Evolutionary conservation across 2,797 vertebrate species (phyloP).

Genomic region (Discoglossus pictus): DNA sequence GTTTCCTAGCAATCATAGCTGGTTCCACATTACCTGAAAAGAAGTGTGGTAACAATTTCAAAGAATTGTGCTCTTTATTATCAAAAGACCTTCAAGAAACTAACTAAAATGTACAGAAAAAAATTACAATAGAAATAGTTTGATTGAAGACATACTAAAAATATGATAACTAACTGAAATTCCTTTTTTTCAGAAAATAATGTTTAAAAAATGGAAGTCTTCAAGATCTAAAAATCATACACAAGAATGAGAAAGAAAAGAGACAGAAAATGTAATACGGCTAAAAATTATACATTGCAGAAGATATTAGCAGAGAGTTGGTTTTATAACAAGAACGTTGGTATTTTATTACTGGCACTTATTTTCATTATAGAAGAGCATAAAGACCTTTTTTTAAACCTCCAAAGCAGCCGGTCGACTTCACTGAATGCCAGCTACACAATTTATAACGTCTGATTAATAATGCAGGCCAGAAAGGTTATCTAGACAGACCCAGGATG

Average conservation of each 20-base stretch:
- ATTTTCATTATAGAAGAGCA: conserved; percentile 53
- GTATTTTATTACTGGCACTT: conserved; percentile 44
- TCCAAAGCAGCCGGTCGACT: conserved; percentile 15
- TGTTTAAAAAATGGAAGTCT: not conserved
- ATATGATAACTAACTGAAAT: not conserved
- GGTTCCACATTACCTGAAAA: conserved; percentile 17
- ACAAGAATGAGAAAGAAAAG: too few relatives aligned
- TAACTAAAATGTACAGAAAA: conserved; percentile 18
- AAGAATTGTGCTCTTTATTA: conserved; percentile 34
- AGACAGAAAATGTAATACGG: not conserved
- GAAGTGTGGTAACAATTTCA: conserved; percentile 7
- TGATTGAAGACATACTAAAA: conserved; percentile 24
- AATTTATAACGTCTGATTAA: conserved; percentile 57
- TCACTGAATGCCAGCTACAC: conserved; percentile 50
- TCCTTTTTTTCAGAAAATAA: conserved; percentile 26
- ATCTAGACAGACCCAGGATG: conserved; percentile 48
- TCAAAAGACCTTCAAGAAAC: conserved; percentile 28
- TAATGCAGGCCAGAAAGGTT: conserved; percentile 54
- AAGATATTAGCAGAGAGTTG: not conserved
- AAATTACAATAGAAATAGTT: conserved; percentile 22
- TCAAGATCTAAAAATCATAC: too few relatives aligned
- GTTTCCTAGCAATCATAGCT: conserved; percentile 40
- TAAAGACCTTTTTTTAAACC: conserved; percentile 45
- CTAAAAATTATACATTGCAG: conserved; percentile 7
- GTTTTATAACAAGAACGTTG: conserved; percentile 21